Evolutionary conservation across 2,888 invertebrate species (phyloP), one percentile per base, ranked within the genome.

Genomic region (Euclidia mi): DNA sequence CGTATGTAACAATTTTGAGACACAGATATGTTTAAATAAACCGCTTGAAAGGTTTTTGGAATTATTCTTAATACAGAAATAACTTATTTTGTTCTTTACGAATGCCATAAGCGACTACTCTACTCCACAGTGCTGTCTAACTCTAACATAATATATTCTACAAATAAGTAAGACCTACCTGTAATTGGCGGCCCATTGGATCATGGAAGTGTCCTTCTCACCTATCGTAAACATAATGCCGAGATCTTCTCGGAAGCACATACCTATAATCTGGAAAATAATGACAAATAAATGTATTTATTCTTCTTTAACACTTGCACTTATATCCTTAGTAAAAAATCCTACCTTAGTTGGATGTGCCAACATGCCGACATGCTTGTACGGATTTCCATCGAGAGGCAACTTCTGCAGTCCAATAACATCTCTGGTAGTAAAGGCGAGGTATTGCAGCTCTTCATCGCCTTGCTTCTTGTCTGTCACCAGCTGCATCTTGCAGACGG

Each of bases 381-480:
- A 97, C 3, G 97, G 97, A 84, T 97, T 97, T 0, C 97, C 97
- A 79, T 97, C 96, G 0, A 96, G 85, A 0, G 97, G 97, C 77
- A 96, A 78, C 60, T 96, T 95, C 80, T 96, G 96, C 14, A 97
- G 82, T 0, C 97, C 97, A 4, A 97, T 94, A 67, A 96, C 95
- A 70, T 95, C 95, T 38, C 95, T 92, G 0, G 96, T 96, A 11
- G 95, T 92, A 76, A 96, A 97, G 25, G 96, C 84, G 74, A 97
- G 81, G 78, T 96, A 96, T 15, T 87, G 84, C 43, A 65, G 43
- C 12, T 65, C 50, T 9, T 71, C 82, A 40, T 74, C 76, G 0
- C 63, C 81, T 18, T 88, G 78, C 10, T 50, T 73, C 3, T 75
- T 79, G 9, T 87, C 4, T 12, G 4, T 84, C 18, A 95, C 65